phyloP scores from a whole-genome alignment of 2,113 vertebrate genomes.

The Rhynchomys soricoides region DNA sequence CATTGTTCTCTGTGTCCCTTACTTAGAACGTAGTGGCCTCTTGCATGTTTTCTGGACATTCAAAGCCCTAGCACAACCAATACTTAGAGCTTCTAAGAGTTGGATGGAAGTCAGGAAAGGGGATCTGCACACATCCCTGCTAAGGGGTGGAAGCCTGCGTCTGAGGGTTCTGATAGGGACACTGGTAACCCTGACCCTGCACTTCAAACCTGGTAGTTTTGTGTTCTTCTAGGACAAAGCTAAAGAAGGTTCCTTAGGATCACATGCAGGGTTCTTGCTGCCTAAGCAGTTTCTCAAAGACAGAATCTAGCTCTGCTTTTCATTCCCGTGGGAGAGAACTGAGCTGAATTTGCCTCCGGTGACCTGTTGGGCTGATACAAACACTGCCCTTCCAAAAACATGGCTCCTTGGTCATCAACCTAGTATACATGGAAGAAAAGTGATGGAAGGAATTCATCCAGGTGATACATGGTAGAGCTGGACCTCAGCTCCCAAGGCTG shows the following conservation, averaged over 20 bases:
- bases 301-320: not conserved
- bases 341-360: not conserved
- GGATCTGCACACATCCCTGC: not conserved
- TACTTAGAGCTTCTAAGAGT: not conserved
- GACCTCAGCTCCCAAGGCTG: not conserved
- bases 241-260: not conserved
- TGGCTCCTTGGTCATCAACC: too few species aligned
- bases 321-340: not conserved
- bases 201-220: not conserved
- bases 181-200: not conserved
- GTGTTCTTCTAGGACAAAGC: not conserved
- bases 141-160: not conserved
- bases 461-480: too few species aligned
- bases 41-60: not conserved
- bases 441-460: rapidly evolving
- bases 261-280: not conserved
- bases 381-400: not conserved
- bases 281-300: not conserved
- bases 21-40: not conserved
- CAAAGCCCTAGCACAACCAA: not conserved
- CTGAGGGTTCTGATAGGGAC: not conserved
- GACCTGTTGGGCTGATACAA: not conserved
- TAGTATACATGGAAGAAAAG: not conserved
- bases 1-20: not conserved
- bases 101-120: not conserved